Evolutionary conservation across 2,888 invertebrate genomes (phyloP), one percentile per base, ranked within the genome.

Genomic region (Steinernema carpocapsae): DNA sequence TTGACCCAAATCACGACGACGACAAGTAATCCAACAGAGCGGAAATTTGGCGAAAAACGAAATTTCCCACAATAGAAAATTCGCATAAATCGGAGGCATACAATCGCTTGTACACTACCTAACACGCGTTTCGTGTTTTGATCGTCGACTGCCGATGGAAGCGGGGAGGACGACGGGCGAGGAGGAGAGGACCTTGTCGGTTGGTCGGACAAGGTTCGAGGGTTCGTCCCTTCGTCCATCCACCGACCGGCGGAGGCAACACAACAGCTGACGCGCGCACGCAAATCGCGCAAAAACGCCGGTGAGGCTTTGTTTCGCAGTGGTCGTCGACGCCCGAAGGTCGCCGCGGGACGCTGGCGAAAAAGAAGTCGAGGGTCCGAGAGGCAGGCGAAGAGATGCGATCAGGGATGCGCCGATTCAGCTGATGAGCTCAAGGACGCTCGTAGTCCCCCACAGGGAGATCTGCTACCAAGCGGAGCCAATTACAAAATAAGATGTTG

Each of bases 401-500:
- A n/a, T n/a, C n/a, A n/a, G n/a, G n/a, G n/a, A 51, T 6, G 19
- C 51, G 51, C 6, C 51, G 51, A 10, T 56, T 24, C 56, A 56
- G 26, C 26, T 22, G 56, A 56, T 56, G n/a, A n/a, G n/a, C 56
- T 56, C 24, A 56, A 56, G 56, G 56, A 56, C 56, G 26, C 56
- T 26, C 51, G 51, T 14, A 26, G 6, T 22, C 56, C 26, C 14
- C 56, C 24, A 19, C 43, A 10, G 43, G 48, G n/a, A n/a, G n/a
- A n/a, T n/a, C n/a, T 43, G 43, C 7, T 14, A 14, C 43, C 10
- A 43, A 56, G 22, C 26, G 19, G 24, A 24, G 56, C 56, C 56
- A 56, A 24, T 56, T 56, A 56, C 4, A 19, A 48, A 48, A 48
- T 48, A n/a, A 48, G 48, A 19, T n/a, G n/a, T n/a, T n/a, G n/a